Evolutionary conservation across 1,140 invertebrate genomes (phyloP), one percentile per base, ranked within the genome.

Genomic region (Drosophila azteca): DNA sequence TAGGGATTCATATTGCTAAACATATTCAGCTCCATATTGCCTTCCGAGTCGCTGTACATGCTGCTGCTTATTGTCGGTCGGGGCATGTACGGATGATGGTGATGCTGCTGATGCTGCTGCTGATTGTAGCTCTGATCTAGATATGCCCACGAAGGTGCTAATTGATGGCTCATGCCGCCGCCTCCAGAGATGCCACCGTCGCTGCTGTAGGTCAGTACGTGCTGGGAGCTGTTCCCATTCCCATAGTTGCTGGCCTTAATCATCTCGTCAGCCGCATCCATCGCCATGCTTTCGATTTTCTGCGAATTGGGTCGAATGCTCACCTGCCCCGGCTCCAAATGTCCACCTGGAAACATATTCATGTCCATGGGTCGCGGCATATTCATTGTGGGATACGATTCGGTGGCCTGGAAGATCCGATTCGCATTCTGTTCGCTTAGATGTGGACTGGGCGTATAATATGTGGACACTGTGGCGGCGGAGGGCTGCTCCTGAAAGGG

Each of bases 201-300:
- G 60, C 79, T 78, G 88, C 83, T 77, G 89, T 82, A 81, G 88
- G 88, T 73, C 89, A 88, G 83, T 90, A 81, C 61, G 62, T 85
- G 76, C 67, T 55, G 66, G 50, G 58, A 43, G 63, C 57, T 80
- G 39, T 59, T 61, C 57, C 64, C 58, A 67, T 62, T 54, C 50
- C 51, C 54, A 62, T 83, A 88, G 63, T 49, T 68, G 39, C 51
- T 68, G 39, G 59, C 54, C 58, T 79, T 90, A 70, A 76, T 69
- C 51, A 72, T 43, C 50, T 90, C 83, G 46, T 91, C 90, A 51
- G 77, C 11, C 67, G 49, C 54, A 13, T 77, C 72, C 43, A 79
- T 65, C 62, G 90, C 90, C 83, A 91, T 89, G 76, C 90, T 91
- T 75, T 90, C 90, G 68, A 90, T 79, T 79, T 91, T 91, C 29